These are phyloP conservation scores for Caenorhabditis japonica DNA, from an alignment of 2,888 invertebrate genomes.

Conservation along the genomic window DNA sequence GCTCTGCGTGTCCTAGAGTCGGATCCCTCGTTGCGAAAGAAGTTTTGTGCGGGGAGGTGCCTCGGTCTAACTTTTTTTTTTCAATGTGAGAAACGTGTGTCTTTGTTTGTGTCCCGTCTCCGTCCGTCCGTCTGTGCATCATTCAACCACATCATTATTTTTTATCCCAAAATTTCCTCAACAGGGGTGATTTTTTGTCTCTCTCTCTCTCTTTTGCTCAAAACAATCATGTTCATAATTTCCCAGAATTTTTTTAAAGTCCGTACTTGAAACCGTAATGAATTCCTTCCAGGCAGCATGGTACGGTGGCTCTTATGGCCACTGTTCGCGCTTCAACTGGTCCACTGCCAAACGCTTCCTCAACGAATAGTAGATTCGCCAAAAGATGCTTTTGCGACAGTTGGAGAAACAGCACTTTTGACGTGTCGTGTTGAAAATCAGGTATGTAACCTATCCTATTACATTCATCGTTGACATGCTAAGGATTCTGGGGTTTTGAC, in stretches of 20 bases:
- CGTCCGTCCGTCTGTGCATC: slow-evolving; percentile 8
- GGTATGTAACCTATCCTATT: slow-evolving; percentile 59
- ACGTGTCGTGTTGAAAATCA: slow-evolving; percentile 73
- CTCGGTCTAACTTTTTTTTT: slow-evolving; percentile 48
- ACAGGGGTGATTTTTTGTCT: slow-evolving; percentile 30
- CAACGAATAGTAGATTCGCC: slow-evolving; percentile 68
- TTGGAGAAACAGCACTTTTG: slow-evolving; percentile 68
- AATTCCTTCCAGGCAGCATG: slow-evolving; percentile 20
- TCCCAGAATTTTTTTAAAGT: slow-evolving; percentile 17
- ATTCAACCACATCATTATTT: slow-evolving; percentile 49
- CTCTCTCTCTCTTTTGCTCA: slow-evolving; percentile 29
- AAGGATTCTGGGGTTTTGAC: no score
- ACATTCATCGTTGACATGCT: slow-evolving; percentile 1
- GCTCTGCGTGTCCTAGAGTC: slow-evolving; percentile 9
- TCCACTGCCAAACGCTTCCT: slow-evolving; percentile 37
- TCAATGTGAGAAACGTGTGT: slow-evolving; percentile 51
- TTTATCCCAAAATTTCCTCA: slow-evolving; percentile 44
- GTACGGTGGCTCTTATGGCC: slow-evolving; percentile 49
- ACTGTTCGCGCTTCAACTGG: slow-evolving; percentile 48
- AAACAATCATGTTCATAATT: slow-evolving; percentile 24
- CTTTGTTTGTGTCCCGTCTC: slow-evolving; percentile 39
- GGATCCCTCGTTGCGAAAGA: slow-evolving; percentile 16
- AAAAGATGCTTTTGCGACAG: slow-evolving; percentile 56
- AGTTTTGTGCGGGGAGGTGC: slow-evolving; percentile 13
- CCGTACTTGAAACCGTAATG: not conserved